Conservation (phyloP, 2,888 invertebrate species). For the Bembecia ichneumoniformis region DNA sequence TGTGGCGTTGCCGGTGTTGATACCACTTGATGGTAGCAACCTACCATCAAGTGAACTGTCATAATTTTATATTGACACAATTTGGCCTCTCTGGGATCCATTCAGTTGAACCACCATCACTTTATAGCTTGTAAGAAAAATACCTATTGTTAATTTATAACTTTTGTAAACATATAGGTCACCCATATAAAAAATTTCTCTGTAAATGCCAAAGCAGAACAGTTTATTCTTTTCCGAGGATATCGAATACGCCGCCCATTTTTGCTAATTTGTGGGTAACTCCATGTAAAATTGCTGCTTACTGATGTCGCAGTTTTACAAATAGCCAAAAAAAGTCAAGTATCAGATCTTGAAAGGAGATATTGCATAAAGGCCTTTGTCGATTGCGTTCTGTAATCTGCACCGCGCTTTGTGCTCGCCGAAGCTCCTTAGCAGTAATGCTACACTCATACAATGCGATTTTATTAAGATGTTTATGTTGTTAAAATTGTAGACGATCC, state of each 20-base stretch:
- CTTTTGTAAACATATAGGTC: too few species aligned
- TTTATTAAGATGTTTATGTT: not conserved
- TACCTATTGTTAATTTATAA: too few species aligned
- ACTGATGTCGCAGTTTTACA: conserved; percentile 13
- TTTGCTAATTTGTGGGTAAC: conserved; percentile 9
- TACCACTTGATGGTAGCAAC: too few species aligned
- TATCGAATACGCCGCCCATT: not conserved
- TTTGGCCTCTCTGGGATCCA: too few species aligned
- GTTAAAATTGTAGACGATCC: not conserved
- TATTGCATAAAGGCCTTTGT: conserved; percentile 29
- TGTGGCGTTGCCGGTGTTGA: too few species aligned
- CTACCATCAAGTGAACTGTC: too few species aligned
- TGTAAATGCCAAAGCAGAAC: too few species aligned
- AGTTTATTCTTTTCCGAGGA: too few species aligned
- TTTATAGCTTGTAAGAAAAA: too few species aligned
- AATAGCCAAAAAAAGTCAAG: conserved; percentile 18
- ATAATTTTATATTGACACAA: too few species aligned
- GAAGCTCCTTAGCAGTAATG: conserved; percentile 7
- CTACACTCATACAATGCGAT: conserved; percentile 15
- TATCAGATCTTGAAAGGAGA: conserved; percentile 19
- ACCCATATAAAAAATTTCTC: too few species aligned
- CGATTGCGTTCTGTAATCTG: conserved; percentile 12
- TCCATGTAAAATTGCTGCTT: conserved; percentile 20
- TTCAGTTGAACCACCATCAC: too few species aligned
- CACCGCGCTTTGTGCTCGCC: conserved; percentile 12